Conservation (phyloP, 2,797 vertebrate genomes). For the Pipistrellus pygmaeus region DNA sequence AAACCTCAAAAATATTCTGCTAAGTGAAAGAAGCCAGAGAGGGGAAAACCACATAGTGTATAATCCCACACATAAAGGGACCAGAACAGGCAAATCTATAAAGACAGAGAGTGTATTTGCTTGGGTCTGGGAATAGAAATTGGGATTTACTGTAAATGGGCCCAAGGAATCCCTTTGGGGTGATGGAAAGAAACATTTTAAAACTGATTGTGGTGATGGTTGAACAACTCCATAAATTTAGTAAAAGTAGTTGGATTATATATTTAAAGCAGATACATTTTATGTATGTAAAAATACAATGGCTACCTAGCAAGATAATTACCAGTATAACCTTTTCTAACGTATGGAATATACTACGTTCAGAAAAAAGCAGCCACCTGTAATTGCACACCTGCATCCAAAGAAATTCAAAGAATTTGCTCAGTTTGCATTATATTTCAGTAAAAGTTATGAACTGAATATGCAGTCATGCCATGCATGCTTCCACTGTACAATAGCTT, state of each 20-base stretch:
- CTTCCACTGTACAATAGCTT: background rate
- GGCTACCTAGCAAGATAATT: constrained; percentile 49
- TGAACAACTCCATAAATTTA: constrained; percentile 58
- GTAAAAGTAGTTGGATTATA: constrained; percentile 47
- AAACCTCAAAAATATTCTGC: constrained; percentile 8
- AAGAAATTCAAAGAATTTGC: constrained; percentile 48
- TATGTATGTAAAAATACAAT: constrained; percentile 50
- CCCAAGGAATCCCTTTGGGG: background rate
- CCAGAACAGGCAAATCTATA: constrained; percentile 33
- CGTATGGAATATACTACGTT: background rate
- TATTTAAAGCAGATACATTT: constrained; percentile 58
- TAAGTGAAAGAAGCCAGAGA: constrained; percentile 51
- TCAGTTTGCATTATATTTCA: constrained; percentile 41
- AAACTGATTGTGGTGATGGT: constrained; percentile 35
- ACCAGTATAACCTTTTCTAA: background rate
- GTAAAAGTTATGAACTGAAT: background rate
- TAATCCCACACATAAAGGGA: constrained; percentile 52
- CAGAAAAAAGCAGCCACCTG: constrained; percentile 1
- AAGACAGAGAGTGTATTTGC: constrained; percentile 42
- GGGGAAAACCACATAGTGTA: constrained; percentile 23
- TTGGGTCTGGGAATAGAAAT: background rate
- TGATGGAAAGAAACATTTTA: constrained; percentile 63
- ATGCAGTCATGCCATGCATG: background rate
- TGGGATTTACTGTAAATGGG: constrained; percentile 31
- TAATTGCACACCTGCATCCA: constrained; percentile 22